phyloP scores from a whole-genome alignment of 2,888 invertebrate genomes.

The Polydrusus pterygomalis region DNA sequence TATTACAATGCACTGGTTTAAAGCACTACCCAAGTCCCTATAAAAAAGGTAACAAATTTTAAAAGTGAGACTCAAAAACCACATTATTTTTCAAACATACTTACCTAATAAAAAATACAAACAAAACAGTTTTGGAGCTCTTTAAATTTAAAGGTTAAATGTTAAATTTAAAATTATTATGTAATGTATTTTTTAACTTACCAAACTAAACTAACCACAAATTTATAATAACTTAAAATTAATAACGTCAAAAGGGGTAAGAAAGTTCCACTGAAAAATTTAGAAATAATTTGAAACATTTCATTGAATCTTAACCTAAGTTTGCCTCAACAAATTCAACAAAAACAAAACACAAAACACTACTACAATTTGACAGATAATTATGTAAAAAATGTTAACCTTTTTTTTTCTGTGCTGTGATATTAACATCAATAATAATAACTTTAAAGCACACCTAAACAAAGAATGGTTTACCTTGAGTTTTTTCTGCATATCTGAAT shows the following conservation, averaged over 20 bases:
- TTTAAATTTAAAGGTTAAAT: conserved; percentile 32
- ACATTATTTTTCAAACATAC: neutral
- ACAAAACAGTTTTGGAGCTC: neutral
- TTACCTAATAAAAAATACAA: neutral
- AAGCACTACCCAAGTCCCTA: no score
- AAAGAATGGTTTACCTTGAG: conserved; percentile 25
- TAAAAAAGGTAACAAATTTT: no score
- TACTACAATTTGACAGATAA: neutral
- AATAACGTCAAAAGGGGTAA: conserved; percentile 39
- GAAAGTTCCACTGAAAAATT: conserved; percentile 38
- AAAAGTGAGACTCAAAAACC: no score
- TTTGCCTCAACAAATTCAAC: neutral
- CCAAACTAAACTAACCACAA: conserved; percentile 38
- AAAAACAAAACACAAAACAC: neutral
- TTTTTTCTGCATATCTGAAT: conserved; percentile 12
- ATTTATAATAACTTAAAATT: conserved; percentile 44
- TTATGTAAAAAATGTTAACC: neutral
- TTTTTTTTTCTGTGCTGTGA: no score
- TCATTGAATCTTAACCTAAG: conserved; percentile 7
- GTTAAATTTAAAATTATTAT: conserved; percentile 25
- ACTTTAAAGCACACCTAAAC: neutral
- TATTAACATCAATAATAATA: no score
- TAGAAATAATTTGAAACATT: conserved; percentile 28
- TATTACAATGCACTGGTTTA: neutral
- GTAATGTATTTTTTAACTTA: conserved; percentile 45